Evolutionary conservation across 1,140 invertebrate genomes (phyloP).

Genomic region (Leguminivora glycinivorella): DNA sequence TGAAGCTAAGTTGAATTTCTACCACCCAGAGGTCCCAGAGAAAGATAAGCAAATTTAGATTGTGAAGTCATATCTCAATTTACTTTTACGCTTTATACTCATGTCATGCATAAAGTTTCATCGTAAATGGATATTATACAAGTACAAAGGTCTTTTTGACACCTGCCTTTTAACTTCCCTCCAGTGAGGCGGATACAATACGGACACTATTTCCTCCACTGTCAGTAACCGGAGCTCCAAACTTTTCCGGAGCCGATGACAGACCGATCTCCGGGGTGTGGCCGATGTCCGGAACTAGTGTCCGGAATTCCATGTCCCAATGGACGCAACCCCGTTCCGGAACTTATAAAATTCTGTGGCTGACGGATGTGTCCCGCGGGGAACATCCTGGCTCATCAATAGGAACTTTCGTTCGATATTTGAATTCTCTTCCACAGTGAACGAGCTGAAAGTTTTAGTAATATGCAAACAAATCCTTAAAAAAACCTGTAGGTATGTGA

Average conservation of each 20-base stretch:
- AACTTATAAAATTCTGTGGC: neutral
- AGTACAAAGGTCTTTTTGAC: too few species aligned
- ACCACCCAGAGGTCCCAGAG: too few species aligned
- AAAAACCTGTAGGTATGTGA: too few species aligned
- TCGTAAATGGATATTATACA: too few species aligned
- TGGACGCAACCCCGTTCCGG: neutral
- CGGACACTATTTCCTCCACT: conserved; percentile 1
- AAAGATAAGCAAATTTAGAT: too few species aligned
- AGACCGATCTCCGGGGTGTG: conserved; percentile 11
- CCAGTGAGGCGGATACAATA: neutral
- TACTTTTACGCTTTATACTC: too few species aligned
- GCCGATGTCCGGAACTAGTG: conserved; percentile 10
- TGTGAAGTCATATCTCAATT: too few species aligned
- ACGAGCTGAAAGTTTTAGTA: too few species aligned
- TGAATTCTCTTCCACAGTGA: neutral
- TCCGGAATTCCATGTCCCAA: neutral
- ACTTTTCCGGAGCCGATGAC: neutral
- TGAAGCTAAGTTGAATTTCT: too few species aligned
- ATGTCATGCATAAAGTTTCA: too few species aligned
- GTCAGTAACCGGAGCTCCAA: neutral
- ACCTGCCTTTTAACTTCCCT: too few species aligned
- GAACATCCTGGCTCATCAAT: neutral
- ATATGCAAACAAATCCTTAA: too few species aligned
- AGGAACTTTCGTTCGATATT: neutral
- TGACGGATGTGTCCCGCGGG: conserved; percentile 1